Evolutionary conservation across 2,113 vertebrate species (phyloP).

Genomic region (Paralichthys olivaceus): DNA sequence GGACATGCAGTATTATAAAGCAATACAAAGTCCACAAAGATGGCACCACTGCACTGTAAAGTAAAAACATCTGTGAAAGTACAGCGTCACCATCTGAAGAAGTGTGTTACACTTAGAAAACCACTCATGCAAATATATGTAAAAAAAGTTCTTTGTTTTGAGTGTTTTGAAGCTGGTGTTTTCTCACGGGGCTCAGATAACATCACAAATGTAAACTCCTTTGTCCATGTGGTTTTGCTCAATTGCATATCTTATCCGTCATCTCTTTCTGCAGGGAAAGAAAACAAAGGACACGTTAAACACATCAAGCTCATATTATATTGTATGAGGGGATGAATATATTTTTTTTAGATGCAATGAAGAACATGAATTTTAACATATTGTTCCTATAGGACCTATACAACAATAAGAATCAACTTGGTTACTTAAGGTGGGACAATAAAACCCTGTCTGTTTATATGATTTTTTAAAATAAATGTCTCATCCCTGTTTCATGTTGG

Average conservation of each 20-base stretch:
- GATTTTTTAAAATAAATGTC: slow-evolving; percentile 31
- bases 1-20: slow-evolving; percentile 20
- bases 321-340: neutral
- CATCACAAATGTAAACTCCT: slow-evolving; percentile 62
- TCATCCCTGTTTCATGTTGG: slow-evolving; percentile 21
- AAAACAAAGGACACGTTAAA: slow-evolving; percentile 52
- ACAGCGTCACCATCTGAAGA: slow-evolving; percentile 23
- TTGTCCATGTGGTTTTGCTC: slow-evolving; percentile 78
- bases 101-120: slow-evolving; percentile 21
- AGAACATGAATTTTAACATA: neutral
- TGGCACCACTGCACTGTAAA: slow-evolving; percentile 33
- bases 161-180: slow-evolving; percentile 49
- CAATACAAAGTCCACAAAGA: slow-evolving; percentile 32
- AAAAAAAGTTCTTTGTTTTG: slow-evolving; percentile 38
- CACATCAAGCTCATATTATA: neutral
- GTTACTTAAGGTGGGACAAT: slow-evolving; percentile 10
- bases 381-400: slow-evolving; percentile 8
- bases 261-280: slow-evolving; percentile 88
- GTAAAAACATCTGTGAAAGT: slow-evolving; percentile 18
- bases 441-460: slow-evolving; percentile 22
- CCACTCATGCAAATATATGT: slow-evolving; percentile 15
- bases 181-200: slow-evolving; percentile 70
- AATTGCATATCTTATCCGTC: slow-evolving; percentile 94
- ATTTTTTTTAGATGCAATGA: neutral
- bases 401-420: neutral